These are phyloP conservation scores for Anisognathus igniventris DNA, from an alignment of 2,797 vertebrate species.

Conservation along the genomic window DNA sequence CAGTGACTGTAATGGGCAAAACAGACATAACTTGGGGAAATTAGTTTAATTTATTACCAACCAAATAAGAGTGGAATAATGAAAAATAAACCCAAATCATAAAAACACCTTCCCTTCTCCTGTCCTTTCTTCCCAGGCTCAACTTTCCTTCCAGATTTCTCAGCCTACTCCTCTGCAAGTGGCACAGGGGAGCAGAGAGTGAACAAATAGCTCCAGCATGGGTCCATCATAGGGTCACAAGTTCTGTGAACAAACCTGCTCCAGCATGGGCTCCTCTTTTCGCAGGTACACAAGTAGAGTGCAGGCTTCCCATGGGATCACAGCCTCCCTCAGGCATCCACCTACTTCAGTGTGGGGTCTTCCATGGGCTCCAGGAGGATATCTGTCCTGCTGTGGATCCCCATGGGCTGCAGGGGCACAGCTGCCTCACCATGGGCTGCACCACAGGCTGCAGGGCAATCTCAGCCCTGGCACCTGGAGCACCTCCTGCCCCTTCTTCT, in stretches of 20 bases:
- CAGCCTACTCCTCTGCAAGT: background rate
- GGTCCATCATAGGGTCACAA: background rate
- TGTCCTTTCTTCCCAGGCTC: background rate
- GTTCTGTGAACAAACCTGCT: background rate
- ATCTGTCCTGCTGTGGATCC: background rate
- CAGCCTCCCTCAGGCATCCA: background rate
- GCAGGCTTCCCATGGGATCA: fast-evolving
- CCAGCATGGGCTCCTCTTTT: background rate
- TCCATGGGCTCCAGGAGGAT: background rate
- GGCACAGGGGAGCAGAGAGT: background rate
- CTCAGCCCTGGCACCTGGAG: fast-evolving
- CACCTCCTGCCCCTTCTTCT: background rate
- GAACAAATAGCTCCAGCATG: too few species aligned
- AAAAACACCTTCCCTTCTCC: background rate
- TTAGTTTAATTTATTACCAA: background rate
- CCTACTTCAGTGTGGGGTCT: too few species aligned
- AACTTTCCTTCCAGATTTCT: background rate
- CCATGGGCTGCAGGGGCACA: background rate
- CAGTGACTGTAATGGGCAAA: background rate
- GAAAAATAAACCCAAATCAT: background rate
- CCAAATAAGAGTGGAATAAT: background rate
- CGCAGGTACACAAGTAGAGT: background rate
- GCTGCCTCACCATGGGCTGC: background rate
- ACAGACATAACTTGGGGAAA: background rate
- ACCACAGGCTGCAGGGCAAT: fast-evolving